These are phyloP conservation scores for Dermochelys coriacea DNA, from an alignment of 2,797 vertebrate genomes.

Conservation along the genomic window DNA sequence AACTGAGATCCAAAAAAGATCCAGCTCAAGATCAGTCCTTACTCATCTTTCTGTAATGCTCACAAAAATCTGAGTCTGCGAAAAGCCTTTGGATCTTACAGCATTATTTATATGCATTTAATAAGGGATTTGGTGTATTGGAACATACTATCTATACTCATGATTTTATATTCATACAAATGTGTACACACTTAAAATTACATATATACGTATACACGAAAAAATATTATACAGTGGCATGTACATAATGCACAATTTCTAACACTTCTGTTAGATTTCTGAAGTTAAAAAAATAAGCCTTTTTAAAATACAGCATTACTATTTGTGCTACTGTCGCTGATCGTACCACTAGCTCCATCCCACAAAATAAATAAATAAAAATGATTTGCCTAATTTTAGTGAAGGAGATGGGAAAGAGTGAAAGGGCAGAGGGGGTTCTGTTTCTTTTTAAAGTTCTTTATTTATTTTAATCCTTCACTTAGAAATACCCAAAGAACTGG, in stretches of 20 bases:
- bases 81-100: background rate
- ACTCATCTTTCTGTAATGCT: constrained; percentile 9
- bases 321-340: background rate
- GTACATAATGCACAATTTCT: background rate
- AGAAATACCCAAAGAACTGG: fast-evolving
- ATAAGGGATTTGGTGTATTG: background rate
- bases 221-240: background rate
- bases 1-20: constrained; percentile 32
- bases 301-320: background rate
- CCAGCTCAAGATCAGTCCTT: constrained; percentile 32
- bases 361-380: background rate
- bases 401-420: background rate
- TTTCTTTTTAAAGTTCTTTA: background rate
- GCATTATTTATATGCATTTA: background rate
- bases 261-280: background rate
- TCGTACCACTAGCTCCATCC: background rate
- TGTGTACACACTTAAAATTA: background rate
- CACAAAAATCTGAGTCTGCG: background rate
- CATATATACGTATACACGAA: background rate
- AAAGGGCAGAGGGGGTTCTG: background rate
- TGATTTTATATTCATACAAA: constrained; percentile 25
- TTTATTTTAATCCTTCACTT: background rate
- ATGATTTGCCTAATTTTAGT: background rate
- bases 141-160: background rate
- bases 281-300: background rate